Evolutionary conservation across 2,888 invertebrate species (phyloP).

Genomic region (Podabrus alpinus): DNA sequence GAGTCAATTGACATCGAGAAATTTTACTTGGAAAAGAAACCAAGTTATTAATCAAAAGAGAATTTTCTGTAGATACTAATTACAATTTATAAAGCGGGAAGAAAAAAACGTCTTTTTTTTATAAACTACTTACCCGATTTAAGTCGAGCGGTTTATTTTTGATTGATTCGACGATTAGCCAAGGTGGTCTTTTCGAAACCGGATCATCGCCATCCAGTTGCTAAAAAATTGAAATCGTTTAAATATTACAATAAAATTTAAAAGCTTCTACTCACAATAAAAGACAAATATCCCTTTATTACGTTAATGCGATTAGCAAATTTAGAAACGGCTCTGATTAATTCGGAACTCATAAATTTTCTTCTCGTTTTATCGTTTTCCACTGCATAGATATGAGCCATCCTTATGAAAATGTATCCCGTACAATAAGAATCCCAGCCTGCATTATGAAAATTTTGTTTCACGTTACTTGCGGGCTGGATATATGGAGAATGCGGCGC

Average conservation of each 20-base stretch:
- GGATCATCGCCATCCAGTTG: slow-evolving; percentile 60
- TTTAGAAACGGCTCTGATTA: slow-evolving; percentile 56
- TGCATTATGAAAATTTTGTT: slow-evolving; percentile 68
- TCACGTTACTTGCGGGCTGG: slow-evolving; percentile 38
- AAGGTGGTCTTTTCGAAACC: slow-evolving; percentile 56
- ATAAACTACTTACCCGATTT: slow-evolving; percentile 38
- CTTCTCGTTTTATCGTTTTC: slow-evolving; percentile 57
- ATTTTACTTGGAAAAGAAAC: background rate
- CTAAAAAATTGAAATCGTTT: slow-evolving; percentile 46
- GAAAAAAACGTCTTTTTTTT: too few species aligned
- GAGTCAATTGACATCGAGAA: background rate
- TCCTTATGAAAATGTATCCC: slow-evolving; percentile 71
- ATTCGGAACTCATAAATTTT: slow-evolving; percentile 59
- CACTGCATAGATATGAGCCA: slow-evolving; percentile 65
- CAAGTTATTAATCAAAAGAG: background rate
- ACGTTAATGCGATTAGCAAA: slow-evolving; percentile 65
- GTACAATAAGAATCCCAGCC: slow-evolving; percentile 83
- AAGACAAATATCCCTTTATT: slow-evolving; percentile 61
- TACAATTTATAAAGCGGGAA: too few species aligned
- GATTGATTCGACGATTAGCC: slow-evolving; percentile 55
- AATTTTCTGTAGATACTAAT: too few species aligned
- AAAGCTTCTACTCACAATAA: slow-evolving; percentile 60
- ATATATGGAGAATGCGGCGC: slow-evolving; percentile 52
- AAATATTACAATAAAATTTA: slow-evolving; percentile 10
- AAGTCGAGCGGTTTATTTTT: slow-evolving; percentile 45